These are phyloP conservation scores for Chamaea fasciata DNA, from an alignment of 2,113 vertebrate species.

Conservation along the genomic window DNA sequence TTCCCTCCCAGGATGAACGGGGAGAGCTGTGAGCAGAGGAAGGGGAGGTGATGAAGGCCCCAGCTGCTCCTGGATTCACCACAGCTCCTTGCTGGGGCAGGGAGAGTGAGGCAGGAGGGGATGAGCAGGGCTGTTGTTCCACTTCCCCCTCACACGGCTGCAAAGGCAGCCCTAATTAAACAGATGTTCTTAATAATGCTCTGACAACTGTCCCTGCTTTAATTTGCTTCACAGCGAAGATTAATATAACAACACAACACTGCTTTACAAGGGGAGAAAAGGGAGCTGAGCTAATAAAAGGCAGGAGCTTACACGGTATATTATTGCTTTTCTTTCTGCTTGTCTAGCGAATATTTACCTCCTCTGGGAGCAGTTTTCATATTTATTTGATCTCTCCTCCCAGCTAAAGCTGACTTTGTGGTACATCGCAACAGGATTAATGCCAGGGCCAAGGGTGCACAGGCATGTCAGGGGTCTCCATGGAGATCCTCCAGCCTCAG, in stretches of 20 bases:
- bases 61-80: background rate
- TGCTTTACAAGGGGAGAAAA: conserved; percentile 41
- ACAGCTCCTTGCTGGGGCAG: background rate
- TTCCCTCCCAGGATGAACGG: background rate
- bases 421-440: background rate
- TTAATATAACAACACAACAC: background rate
- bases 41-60: background rate
- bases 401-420: conserved; percentile 8
- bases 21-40: background rate
- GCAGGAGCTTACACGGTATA: conserved; percentile 23
- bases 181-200: conserved; percentile 43
- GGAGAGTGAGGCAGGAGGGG: background rate
- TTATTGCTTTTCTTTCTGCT: conserved; percentile 60
- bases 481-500: background rate
- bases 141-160: background rate
- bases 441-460: background rate
- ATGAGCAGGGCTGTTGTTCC: background rate
- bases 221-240: conserved; percentile 60
- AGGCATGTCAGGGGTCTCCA: background rate
- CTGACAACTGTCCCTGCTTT: conserved; percentile 48
- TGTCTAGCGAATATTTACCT: conserved; percentile 48
- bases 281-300: conserved; percentile 40
- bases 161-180: conserved; percentile 44
- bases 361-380: conserved; percentile 31
- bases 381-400: conserved; percentile 35